A percentile compares a stretch with the other conserved stretches of the same genome.
These are phyloP conservation scores for Chaetogeoica ovagalla DNA, from an alignment of 2,888 invertebrate species.

Conservation along the genomic window DNA sequence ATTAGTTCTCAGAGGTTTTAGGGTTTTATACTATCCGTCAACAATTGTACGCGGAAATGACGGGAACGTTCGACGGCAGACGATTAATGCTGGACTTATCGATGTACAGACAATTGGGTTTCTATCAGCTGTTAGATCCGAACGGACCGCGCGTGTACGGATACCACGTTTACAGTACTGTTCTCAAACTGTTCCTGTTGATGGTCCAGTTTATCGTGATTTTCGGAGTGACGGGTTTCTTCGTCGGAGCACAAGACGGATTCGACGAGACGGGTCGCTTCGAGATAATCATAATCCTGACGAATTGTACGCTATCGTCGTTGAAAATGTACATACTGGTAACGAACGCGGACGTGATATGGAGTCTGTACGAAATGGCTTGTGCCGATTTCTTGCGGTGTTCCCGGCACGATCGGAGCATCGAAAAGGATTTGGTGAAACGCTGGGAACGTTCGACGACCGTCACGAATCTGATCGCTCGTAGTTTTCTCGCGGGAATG, in stretches of 20 bases:
- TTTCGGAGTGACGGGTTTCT: conserved; percentile 6
- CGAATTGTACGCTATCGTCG: conserved; percentile 21
- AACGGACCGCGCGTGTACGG: background rate
- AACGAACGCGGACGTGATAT: background rate
- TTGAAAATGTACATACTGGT: conserved; percentile 3
- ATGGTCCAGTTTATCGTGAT: background rate
- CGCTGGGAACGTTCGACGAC: background rate
- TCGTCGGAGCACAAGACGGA: background rate
- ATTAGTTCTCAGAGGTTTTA: too few species aligned
- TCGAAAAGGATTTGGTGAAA: background rate
- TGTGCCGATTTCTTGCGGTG: background rate
- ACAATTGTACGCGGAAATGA: background rate
- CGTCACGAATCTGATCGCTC: background rate
- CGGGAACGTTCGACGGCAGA: background rate
- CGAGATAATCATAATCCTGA: conserved; percentile 7
- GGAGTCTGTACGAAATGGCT: background rate
- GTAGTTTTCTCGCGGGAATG: background rate
- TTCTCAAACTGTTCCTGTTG: background rate
- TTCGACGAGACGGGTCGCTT: background rate
- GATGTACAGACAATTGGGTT: background rate
- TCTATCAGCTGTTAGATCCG: conserved; percentile 20
- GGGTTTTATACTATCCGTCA: too few species aligned
- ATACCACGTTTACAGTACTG: background rate
- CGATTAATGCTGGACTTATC: background rate
- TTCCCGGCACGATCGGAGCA: too few species aligned